Evolutionary conservation across 2,888 invertebrate species (phyloP).

Genomic region (Cyclophora albipunctata): DNA sequence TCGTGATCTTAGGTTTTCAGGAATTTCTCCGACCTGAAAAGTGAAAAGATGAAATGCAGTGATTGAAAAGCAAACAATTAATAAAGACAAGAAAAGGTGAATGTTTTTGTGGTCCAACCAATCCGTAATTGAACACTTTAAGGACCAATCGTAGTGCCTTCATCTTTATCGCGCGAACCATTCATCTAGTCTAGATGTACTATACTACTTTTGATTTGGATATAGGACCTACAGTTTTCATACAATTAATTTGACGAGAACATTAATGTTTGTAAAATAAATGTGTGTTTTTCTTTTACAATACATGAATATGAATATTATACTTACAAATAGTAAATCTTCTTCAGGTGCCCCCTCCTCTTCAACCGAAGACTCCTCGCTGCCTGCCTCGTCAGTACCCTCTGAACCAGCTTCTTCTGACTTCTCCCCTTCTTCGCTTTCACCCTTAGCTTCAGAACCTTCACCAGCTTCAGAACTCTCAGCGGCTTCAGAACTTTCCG

Average conservation of each 20-base stretch:
- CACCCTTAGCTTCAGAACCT: conserved; percentile 27
- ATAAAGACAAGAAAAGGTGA: too few species aligned
- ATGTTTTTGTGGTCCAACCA: too few species aligned
- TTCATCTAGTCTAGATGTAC: too few species aligned
- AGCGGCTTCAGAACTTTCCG: conserved; percentile 28
- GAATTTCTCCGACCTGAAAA: conserved; percentile 82
- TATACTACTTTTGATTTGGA: too few species aligned
- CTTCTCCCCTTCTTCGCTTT: conserved; percentile 26
- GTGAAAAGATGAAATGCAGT: too few species aligned
- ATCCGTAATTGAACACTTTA: too few species aligned
- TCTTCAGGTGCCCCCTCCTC: conserved; percentile 76
- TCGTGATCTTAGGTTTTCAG: conserved; percentile 84
- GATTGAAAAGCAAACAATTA: too few species aligned
- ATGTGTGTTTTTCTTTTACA: neutral
- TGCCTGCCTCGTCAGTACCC: conserved; percentile 33
- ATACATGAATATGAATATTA: neutral
- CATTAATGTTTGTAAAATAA: neutral
- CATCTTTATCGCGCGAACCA: too few species aligned
- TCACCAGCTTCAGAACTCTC: conserved; percentile 18
- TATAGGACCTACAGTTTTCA: too few species aligned
- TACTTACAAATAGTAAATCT: conserved; percentile 76
- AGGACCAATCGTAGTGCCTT: too few species aligned
- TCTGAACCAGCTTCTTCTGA: conserved; percentile 31
- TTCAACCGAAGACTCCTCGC: conserved; percentile 24
- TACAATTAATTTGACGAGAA: too few species aligned